Evolutionary conservation across 2,888 invertebrate genomes (phyloP).

Genomic region (Troides helena): DNA sequence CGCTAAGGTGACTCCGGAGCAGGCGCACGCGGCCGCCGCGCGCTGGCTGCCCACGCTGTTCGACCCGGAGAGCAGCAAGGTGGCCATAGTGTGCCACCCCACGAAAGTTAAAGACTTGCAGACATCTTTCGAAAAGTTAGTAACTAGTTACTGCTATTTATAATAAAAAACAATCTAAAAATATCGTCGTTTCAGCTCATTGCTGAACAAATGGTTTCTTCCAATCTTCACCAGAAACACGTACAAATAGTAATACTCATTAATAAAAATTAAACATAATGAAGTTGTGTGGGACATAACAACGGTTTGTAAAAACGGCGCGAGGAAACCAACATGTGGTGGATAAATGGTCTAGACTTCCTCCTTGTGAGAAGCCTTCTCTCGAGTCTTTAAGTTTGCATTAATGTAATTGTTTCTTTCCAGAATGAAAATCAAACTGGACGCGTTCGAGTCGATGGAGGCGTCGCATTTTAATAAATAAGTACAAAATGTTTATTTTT

Average conservation of each 20-base stretch:
- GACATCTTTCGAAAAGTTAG: conserved; percentile 84
- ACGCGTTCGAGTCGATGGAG: conserved; percentile 82
- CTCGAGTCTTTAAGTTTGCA: too few relatives aligned
- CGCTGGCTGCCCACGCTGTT: conserved; percentile 86
- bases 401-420: conserved; percentile 44
- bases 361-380: too few relatives aligned
- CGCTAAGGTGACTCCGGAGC: conserved; percentile 82
- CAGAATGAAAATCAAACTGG: conserved; percentile 81
- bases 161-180: too few relatives aligned
- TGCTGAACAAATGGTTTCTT: too few relatives aligned
- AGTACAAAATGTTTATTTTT: conserved; percentile 31
- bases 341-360: too few relatives aligned
- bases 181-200: too few relatives aligned
- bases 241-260: too few relatives aligned
- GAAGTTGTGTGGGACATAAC: too few relatives aligned
- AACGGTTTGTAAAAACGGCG: too few relatives aligned
- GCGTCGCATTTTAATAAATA: conserved; percentile 82
- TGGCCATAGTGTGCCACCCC: conserved; percentile 89
- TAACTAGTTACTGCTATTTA: conserved; percentile 29
- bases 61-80: conserved; percentile 78
- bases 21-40: conserved; percentile 84
- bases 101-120: conserved; percentile 85
- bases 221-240: too few relatives aligned
- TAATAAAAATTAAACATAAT: too few relatives aligned
- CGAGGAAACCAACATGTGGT: too few relatives aligned